A percentile compares a stretch with the other conserved stretches of the same genome.
phyloP scores from a whole-genome alignment of 2,113 vertebrate species.

The Rhipidura dahli region DNA sequence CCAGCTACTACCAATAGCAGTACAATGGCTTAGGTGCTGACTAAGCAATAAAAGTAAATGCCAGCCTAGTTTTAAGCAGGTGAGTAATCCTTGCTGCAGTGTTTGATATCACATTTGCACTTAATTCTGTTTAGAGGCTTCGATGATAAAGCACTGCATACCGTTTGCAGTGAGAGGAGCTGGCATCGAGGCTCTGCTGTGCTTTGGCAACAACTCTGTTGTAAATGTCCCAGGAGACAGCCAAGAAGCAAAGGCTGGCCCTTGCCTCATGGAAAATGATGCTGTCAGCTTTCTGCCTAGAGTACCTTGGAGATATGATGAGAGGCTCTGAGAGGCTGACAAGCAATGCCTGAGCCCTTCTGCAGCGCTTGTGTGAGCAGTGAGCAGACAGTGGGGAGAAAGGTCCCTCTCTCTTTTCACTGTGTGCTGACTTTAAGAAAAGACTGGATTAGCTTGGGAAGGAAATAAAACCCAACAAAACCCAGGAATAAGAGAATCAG shows the following conservation, averaged over 20 bases:
- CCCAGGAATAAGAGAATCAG: not conserved
- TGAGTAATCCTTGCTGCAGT: not conserved
- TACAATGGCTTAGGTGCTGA: not conserved
- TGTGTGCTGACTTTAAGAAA: not conserved
- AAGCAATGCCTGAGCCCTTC: not conserved
- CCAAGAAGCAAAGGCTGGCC: not conserved
- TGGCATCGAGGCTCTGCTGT: not conserved
- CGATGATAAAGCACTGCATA: not conserved
- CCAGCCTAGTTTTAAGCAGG: not conserved
- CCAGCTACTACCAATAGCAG: not conserved
- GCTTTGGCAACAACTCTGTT: not conserved
- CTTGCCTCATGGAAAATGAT: not conserved
- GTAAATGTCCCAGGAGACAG: not conserved
- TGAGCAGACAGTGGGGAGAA: not conserved
- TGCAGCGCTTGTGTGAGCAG: not conserved
- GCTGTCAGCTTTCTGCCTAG: not conserved
- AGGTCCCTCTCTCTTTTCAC: not conserved
- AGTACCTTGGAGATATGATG: accelerated
- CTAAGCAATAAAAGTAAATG: not conserved
- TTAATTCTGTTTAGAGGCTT: not conserved
- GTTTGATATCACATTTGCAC: not conserved
- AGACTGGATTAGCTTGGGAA: not conserved
- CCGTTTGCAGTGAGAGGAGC: not conserved
- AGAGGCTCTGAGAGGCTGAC: not conserved
- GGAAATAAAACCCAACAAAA: not conserved